phyloP scores from a whole-genome alignment of 2,113 vertebrate species.

The Sterrhoptilus dennistouni region DNA sequence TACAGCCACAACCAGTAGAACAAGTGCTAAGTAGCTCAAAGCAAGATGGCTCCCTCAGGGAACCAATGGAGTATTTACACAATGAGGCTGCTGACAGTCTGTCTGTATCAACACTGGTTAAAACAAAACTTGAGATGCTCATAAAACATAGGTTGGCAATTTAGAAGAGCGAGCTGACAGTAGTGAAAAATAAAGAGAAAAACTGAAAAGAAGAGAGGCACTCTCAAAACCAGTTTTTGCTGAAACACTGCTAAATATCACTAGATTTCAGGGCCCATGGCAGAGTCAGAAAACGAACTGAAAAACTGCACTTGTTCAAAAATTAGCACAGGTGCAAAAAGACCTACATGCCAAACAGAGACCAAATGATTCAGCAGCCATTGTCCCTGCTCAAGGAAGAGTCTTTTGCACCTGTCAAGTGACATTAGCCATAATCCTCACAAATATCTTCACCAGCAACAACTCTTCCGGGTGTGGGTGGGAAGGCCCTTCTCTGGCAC shows the following conservation, averaged over 20 bases:
- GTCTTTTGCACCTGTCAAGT: not conserved
- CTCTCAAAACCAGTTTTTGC: not conserved
- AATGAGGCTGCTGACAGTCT: not conserved
- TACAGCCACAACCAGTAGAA: not conserved
- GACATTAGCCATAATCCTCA: not conserved
- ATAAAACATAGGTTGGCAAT: slow-evolving; percentile 23
- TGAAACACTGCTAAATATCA: not conserved
- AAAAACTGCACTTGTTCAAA: not conserved
- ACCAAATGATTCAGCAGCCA: not conserved
- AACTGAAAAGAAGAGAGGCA: not conserved
- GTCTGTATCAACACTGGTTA: slow-evolving; percentile 38
- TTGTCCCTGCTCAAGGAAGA: not conserved
- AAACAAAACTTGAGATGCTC: slow-evolving; percentile 27
- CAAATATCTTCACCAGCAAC: not conserved
- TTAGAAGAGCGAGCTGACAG: not conserved
- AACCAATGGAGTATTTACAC: not conserved
- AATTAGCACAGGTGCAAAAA: not conserved
- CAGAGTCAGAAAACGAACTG: not conserved
- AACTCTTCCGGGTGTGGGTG: fast-evolving
- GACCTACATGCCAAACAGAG: not conserved
- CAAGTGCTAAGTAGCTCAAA: slow-evolving; percentile 40
- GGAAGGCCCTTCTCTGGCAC: not conserved
- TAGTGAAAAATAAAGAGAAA: not conserved
- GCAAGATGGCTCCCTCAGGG: slow-evolving; percentile 7
- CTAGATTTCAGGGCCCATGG: not conserved